Conservation (phyloP, 2,888 invertebrate genomes). For the Ochropleura leucogaster region DNA sequence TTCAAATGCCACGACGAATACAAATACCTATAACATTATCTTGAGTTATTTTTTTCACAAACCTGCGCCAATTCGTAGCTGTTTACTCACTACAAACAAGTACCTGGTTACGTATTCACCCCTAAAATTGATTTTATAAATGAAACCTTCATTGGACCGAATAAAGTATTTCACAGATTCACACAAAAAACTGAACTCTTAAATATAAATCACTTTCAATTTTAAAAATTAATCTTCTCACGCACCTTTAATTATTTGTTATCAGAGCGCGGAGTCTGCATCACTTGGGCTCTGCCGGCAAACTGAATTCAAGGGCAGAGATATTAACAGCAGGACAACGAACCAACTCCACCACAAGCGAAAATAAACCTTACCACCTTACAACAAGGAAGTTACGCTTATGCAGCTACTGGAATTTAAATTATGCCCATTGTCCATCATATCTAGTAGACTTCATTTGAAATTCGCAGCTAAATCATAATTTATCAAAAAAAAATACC, state of each 20-base stretch:
- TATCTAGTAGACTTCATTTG: constrained; percentile 5
- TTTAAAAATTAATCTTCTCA: constrained; percentile 15
- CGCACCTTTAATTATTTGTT: constrained; percentile 43
- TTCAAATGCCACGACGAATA: constrained; percentile 1
- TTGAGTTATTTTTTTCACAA: constrained; percentile 17
- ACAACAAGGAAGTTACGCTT: neutral
- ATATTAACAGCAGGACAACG: constrained; percentile 39
- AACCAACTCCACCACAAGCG: constrained; percentile 19
- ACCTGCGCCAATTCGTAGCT: constrained; percentile 3
- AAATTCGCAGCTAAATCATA: constrained; percentile 6
- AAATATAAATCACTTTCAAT: constrained; percentile 1
- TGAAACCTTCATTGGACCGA: neutral
- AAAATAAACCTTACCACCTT: constrained; percentile 49
- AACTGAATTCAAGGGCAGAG: constrained; percentile 69
- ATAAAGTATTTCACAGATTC: neutral
- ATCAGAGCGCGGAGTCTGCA: constrained; percentile 61
- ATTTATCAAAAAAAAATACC: constrained; percentile 31
- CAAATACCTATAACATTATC: constrained; percentile 20
- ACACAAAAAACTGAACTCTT: neutral
- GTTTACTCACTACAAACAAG: constrained; percentile 15
- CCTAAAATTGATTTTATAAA: constrained; percentile 9
- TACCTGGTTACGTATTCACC: constrained; percentile 14
- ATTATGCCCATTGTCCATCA: constrained; percentile 24
- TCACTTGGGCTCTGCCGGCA: constrained; percentile 66
- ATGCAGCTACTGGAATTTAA: constrained; percentile 26